Base-by-base conservation (phyloP, 2,888 invertebrate species). In the Chloroclysta siterata region DNA sequence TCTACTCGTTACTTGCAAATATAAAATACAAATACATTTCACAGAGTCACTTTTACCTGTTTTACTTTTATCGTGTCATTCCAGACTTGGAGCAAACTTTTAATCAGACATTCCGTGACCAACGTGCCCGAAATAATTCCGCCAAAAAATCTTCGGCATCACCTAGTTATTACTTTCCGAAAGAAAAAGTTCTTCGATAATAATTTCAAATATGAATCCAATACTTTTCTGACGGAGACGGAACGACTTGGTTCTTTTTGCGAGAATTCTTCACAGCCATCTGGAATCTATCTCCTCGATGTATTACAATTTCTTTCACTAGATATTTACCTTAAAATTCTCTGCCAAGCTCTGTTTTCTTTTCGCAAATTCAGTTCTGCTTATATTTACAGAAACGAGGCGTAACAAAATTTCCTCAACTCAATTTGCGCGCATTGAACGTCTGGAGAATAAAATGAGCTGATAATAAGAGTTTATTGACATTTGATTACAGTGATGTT, bases 301-400 rank as follows among this genome's bases (percentile, higher is more conserved):
- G 77, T 80, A 79, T 82, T 77, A 80, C 79, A 83, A 82, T 82
- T 81, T 80, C 77, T 79, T 72, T 70, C 71, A 77, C 72, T 79
- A 74, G 80, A 15, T 63, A 79, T 83, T 83, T 84, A 83, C 76
- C 77, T 75, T 75, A 77, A 80, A 78, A 80, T 75, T 78, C 71
- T 70, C 73, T 74, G 69, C 70, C 69, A 72, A 76, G 77, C 78
- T 81, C 79, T 84, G 83, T 84, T 85, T 85, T 84, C 78, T 76
- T 80, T 70, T 68, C 63, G 65, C 63, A 46, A 66, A 59, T 72
- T 72, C 68, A 29, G 66, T 64, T 66, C 69, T 69, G 68, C 69
- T 85, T 83, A 80, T 83, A 80, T 83, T 85, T 84, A 83, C 73
- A 77, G 79, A 77, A 82, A 81, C 78, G 82, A 80, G 78, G 77